Base-by-base conservation (phyloP, 2,888 invertebrate genomes). In the Stegana nigrithorax region DNA sequence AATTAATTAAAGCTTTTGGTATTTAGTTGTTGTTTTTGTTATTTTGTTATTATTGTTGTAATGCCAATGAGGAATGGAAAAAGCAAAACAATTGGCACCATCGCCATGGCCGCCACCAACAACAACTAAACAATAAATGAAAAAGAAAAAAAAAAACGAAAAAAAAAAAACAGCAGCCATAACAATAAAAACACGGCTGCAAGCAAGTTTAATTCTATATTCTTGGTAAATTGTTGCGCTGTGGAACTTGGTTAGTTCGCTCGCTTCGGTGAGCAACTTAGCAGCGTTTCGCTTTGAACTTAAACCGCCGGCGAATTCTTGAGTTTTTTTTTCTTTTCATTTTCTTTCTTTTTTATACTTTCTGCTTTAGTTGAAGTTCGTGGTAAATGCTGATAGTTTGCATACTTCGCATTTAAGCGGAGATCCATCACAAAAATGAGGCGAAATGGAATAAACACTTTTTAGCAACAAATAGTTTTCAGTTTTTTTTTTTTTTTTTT, bases 1-100 rank as follows among this genome's bases (percentile, higher is more conserved):
- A 78, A 80, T 78, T 80, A 78, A 78, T 78, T 80, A 78, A 80
- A 78, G 79, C 79, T 73, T 44, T 59, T 47, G 78, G 71, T 70
- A 70, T 67, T 55, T 55, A 55, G 36, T n/a, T 36, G 32, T 55
- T 53, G 12, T 53, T 29, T 6, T 19, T 29, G 29, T 50, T 26
- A n/a, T 47, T 2, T 23, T 21, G 23, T 47, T 47, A 8, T 47
- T 23, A 10, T 19, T 36, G 36, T 2, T 36, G 10, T 1, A n/a
- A n/a, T n/a, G 4, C 36, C 36, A 2, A 36, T 36, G 10, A 6
- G n/a, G 47, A 47, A 17, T 39, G 12, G 39, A 14, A 17, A 21
- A 21, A 47, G 23, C 47, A 23, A 32, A 55, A 55, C 53, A 55
- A 55, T 55, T 55, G 53, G 53, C 53, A 55, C 53, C 36, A 55